Evolutionary conservation across 2,888 invertebrate genomes (phyloP).

Genomic region (Chloroclysta siterata): DNA sequence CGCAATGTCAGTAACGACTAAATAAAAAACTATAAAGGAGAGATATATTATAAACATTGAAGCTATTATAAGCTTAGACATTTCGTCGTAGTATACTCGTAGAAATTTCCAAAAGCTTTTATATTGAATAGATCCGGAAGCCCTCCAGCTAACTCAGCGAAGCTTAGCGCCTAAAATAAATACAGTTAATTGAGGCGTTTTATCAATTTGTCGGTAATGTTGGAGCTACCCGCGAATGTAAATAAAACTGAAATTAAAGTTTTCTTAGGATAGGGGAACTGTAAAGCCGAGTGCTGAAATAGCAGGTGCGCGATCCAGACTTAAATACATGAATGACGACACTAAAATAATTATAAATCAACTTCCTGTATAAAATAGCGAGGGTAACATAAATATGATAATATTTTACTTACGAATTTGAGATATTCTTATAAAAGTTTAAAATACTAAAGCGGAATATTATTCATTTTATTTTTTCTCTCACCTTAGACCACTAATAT

Average conservation of each 20-base stretch:
- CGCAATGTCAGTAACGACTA: too few relatives aligned
- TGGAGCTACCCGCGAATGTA: slow-evolving; percentile 50
- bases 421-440: neutral
- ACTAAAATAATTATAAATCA: slow-evolving; percentile 2
- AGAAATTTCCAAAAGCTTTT: slow-evolving; percentile 7
- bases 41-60: too few relatives aligned
- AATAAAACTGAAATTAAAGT: slow-evolving; percentile 60
- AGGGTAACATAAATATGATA: neutral
- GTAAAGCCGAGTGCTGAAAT: slow-evolving; percentile 27
- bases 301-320: slow-evolving; percentile 1
- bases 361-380: neutral
- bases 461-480: neutral
- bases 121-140: slow-evolving; percentile 20
- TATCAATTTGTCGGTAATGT: slow-evolving; percentile 47
- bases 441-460: slow-evolving; percentile 5
- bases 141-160: slow-evolving; percentile 30
- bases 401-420: neutral
- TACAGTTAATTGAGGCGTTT: slow-evolving; percentile 54
- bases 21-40: too few relatives aligned
- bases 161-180: slow-evolving; percentile 47
- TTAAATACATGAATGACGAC: slow-evolving; percentile 12
- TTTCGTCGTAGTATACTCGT: neutral
- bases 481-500: slow-evolving; percentile 16
- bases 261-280: slow-evolving; percentile 42
- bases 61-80: neutral